Evolutionary conservation across 1,140 invertebrate genomes (phyloP), one percentile per base, ranked within the genome.

Genomic region (Zaprionus tsacasi): DNA sequence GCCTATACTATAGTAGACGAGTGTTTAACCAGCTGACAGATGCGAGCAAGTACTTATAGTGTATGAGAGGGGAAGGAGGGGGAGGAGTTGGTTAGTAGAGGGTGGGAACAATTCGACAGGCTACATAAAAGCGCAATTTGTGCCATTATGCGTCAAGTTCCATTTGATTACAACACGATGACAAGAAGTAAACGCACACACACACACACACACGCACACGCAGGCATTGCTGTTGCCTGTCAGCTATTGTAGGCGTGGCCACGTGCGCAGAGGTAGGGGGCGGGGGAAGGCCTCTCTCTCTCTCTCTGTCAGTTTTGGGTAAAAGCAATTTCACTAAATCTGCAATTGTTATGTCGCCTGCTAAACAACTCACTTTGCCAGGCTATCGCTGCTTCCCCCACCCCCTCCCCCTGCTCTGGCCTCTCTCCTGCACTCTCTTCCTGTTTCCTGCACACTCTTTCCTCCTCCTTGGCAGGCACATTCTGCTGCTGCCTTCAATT

Each of bases 281-380:
- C 3, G 13, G 25, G 48, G 45, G 8, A 11, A 21, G 45, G 45
- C 8, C 13, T 21, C 21, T 21, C 21, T 21, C 2, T 21, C 21
- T 21, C 40, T 38, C 63, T 13, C 52, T n/a, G 21, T 30, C 64
- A 45, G 21, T 15, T 15, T 15, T 35, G 58, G 63, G 69, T 89
- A 81, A 89, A 89, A 89, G 85, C 85, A 89, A 89, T 89, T 89
- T 85, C 85, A 89, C 78, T 78, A 89, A 89, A 89, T 89, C 85
- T 89, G 85, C 85, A 89, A 89, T 89, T 89, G 85, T 89, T 89
- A 89, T 89, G 81, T 89, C 76, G 81, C 78, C 83, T 88, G 80
- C 83, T 87, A 83, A 87, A 88, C 83, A 87, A 87, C 83, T 87
- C 80, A 88, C 83, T 87, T 81, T 76, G 45, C 50, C 45, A 45